Conservation (phyloP, 92 coral and sea anemone genomes). For the Porites divaricata region DNA sequence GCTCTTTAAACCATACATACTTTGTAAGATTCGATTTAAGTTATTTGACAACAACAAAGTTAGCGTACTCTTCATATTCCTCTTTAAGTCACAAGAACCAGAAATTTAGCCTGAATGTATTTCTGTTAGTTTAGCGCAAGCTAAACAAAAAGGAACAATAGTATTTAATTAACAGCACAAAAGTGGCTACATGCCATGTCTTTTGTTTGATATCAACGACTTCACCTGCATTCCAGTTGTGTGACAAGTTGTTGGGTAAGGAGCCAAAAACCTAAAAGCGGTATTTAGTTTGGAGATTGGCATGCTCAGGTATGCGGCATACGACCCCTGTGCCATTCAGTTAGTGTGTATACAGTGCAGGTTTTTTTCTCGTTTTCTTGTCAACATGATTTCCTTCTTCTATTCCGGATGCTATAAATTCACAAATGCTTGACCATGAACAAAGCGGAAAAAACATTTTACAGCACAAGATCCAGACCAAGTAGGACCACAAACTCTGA, state of each 20-base stretch:
- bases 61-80: neutral
- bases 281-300: too few species aligned
- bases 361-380: neutral
- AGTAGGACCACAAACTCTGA: neutral
- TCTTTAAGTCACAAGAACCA: neutral
- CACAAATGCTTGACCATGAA: slow-evolving; percentile 11
- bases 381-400: neutral
- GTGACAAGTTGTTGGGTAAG: neutral
- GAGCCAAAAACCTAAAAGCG: neutral
- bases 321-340: neutral
- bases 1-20: neutral
- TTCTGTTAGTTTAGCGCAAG: slow-evolving; percentile 12
- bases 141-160: slow-evolving; percentile 11
- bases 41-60: neutral
- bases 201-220: neutral
- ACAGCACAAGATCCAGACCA: neutral
- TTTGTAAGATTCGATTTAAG: neutral
- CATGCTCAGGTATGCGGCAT: neutral
- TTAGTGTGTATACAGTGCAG: neutral
- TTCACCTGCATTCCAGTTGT: neutral
- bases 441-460: slow-evolving; percentile 3
- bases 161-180: slow-evolving; percentile 30
- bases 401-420: slow-evolving; percentile 26
- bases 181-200: slow-evolving; percentile 47
- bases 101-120: neutral